Evolutionary conservation across 2,888 invertebrate genomes (phyloP).

Genomic region (Pterostichus niger): DNA sequence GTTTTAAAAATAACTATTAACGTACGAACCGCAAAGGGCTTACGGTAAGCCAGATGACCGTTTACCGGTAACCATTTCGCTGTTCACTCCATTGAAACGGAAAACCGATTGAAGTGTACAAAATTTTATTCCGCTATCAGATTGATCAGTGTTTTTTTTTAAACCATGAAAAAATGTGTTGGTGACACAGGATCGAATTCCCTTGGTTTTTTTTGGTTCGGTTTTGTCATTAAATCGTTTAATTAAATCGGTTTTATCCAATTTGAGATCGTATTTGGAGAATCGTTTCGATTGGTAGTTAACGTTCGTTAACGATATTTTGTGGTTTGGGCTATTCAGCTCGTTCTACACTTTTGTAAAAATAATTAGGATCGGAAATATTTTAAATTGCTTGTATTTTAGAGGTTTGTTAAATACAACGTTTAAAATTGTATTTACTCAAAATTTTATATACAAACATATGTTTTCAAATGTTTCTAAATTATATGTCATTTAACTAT

Average conservation of each 20-base stretch:
- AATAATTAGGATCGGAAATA: slow-evolving; percentile 21
- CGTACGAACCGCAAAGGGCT: too few relatives aligned
- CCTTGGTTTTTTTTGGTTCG: slow-evolving; percentile 36
- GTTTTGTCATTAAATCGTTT: slow-evolving; percentile 60
- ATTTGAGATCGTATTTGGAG: slow-evolving; percentile 53
- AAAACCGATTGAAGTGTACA: slow-evolving; percentile 51
- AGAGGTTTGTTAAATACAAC: background rate
- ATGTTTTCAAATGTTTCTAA: too few relatives aligned
- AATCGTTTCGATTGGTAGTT: slow-evolving; percentile 27
- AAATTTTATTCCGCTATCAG: slow-evolving; percentile 57
- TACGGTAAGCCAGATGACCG: background rate
- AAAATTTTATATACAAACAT: too few relatives aligned
- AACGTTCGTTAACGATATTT: slow-evolving; percentile 46
- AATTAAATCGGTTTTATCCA: slow-evolving; percentile 60
- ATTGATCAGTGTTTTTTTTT: slow-evolving; percentile 51
- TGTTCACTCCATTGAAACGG: slow-evolving; percentile 26
- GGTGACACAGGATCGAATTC: slow-evolving; percentile 53
- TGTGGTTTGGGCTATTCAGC: background rate
- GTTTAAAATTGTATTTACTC: background rate
- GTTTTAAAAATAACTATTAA: too few relatives aligned
- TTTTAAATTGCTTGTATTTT: slow-evolving; percentile 38
- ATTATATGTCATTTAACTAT: too few relatives aligned
- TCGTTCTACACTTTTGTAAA: background rate
- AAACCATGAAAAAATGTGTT: slow-evolving; percentile 27
- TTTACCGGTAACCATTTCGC: slow-evolving; percentile 18